Percentiles rank a stretch among this genome's conserved stretches.
These are phyloP conservation scores for Hypocryptadius cinnamomeus DNA, from an alignment of 2,113 vertebrate genomes.

Conservation along the genomic window DNA sequence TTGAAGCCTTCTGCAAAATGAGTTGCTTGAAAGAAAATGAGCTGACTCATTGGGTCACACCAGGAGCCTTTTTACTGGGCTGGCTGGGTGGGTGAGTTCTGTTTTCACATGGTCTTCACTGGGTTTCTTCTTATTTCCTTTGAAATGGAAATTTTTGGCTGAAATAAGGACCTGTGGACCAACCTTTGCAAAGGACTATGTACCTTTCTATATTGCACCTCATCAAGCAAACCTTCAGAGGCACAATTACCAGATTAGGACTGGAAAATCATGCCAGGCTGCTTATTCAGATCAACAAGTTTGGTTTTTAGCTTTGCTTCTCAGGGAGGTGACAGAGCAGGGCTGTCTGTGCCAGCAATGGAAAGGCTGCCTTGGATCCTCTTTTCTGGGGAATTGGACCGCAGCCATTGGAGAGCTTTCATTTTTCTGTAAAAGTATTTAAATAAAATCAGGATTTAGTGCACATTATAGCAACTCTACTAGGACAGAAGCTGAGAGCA, in stretches of 20 bases:
- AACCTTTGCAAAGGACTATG: not conserved
- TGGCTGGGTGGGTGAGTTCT: not conserved
- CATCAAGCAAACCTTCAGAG: not conserved
- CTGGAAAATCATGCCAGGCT: not conserved
- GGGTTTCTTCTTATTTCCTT: not conserved
- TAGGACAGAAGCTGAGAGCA: not conserved
- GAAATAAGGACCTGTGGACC: not conserved
- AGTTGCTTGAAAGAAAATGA: not conserved
- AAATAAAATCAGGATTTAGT: not conserved
- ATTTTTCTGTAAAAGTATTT: not conserved
- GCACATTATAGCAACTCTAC: not conserved
- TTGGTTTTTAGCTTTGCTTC: not conserved
- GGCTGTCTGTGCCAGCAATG: not conserved
- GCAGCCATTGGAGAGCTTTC: not conserved
- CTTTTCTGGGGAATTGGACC: not conserved
- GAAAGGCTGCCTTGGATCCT: not conserved
- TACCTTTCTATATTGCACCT: not conserved
- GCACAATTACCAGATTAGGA: not conserved
- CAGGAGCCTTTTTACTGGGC: not conserved
- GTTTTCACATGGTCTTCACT: not conserved
- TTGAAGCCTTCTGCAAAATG: not conserved
- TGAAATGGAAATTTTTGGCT: not conserved
- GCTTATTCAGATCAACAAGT: not conserved
- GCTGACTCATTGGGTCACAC: not conserved
- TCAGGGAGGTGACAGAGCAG: not conserved